These are phyloP conservation scores for Lampris megalopsis DNA, from an alignment of 2,113 vertebrate genomes.

Conservation along the genomic window DNA sequence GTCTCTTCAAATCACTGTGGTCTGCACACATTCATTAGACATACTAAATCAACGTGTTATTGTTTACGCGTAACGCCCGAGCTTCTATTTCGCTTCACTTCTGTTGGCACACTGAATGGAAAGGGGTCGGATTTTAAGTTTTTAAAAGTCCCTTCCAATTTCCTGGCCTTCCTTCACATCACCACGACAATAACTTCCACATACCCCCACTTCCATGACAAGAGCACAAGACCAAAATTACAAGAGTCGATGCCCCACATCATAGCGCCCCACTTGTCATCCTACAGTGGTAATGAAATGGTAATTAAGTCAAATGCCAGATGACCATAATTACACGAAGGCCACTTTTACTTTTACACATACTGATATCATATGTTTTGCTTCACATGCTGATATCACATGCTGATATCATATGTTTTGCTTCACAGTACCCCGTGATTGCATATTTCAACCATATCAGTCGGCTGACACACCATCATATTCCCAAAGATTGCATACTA, in stretches of 20 bases:
- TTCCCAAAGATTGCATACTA: too few relatives aligned
- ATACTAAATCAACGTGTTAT: background rate
- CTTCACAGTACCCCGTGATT: slow-evolving; percentile 49
- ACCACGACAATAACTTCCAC: slow-evolving; percentile 5
- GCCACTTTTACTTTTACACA: slow-evolving; percentile 57
- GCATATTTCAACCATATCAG: slow-evolving; percentile 39
- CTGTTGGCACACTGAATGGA: too few relatives aligned
- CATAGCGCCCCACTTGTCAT: background rate
- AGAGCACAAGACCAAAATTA: slow-evolving; percentile 66
- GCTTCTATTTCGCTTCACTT: too few relatives aligned
- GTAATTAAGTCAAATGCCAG: slow-evolving; percentile 57
- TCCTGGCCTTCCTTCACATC: background rate
- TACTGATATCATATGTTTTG: slow-evolving; percentile 1
- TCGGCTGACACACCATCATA: background rate
- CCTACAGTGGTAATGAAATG: slow-evolving; percentile 50
- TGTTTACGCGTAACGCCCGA: background rate
- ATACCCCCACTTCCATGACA: slow-evolving; percentile 38
- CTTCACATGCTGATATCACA: background rate
- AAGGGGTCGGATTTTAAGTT: too few relatives aligned
- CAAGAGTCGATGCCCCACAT: slow-evolving; percentile 43
- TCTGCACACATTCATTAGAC: slow-evolving; percentile 23
- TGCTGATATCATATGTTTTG: background rate
- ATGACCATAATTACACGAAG: slow-evolving; percentile 59
- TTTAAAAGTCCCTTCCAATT: too few relatives aligned
- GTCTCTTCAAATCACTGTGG: slow-evolving; percentile 13